A percentile compares a stretch with the other conserved stretches of the same genome.
Conservation (phyloP, 2,888 invertebrate genomes). For the Branchipolynoe longqiensis region DNA sequence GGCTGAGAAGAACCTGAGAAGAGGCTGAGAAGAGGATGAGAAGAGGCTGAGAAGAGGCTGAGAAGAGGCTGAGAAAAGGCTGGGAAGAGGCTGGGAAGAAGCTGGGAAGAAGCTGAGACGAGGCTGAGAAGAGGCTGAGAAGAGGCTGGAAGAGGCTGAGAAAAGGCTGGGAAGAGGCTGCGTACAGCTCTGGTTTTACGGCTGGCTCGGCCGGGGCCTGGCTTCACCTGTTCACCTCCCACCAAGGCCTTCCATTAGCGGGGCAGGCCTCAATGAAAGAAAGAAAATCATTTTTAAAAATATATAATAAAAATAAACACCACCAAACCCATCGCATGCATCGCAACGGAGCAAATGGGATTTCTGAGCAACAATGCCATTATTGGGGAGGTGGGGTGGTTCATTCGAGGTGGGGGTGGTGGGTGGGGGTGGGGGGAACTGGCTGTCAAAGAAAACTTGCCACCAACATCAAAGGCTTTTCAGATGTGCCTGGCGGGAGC, state of each 20-base stretch:
- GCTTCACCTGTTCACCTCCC: constrained; percentile 53
- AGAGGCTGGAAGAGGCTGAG: no score
- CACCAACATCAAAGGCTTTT: constrained; percentile 53
- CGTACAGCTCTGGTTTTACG: constrained; percentile 7
- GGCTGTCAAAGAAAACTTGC: constrained; percentile 57
- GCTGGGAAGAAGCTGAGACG: no score
- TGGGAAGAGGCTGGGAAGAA: no score
- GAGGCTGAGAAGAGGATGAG: no score
- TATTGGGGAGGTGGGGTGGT: constrained; percentile 54
- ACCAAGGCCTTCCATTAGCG: constrained; percentile 51
- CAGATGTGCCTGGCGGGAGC: constrained; percentile 46
- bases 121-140: no score
- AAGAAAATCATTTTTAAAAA: no score
- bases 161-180: background rate
- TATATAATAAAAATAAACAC: no score
- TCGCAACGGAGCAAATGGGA: constrained; percentile 55
- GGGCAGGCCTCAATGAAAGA: constrained; percentile 33
- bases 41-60: no score
- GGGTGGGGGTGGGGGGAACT: no score
- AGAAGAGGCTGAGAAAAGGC: no score
- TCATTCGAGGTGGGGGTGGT: no score
- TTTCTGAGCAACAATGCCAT: constrained; percentile 56
- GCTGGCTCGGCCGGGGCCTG: constrained; percentile 13
- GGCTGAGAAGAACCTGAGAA: no score
- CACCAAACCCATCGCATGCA: constrained; percentile 53